Evolutionary conservation across 2,113 vertebrate genomes (phyloP).

Genomic region (Naja naja): DNA sequence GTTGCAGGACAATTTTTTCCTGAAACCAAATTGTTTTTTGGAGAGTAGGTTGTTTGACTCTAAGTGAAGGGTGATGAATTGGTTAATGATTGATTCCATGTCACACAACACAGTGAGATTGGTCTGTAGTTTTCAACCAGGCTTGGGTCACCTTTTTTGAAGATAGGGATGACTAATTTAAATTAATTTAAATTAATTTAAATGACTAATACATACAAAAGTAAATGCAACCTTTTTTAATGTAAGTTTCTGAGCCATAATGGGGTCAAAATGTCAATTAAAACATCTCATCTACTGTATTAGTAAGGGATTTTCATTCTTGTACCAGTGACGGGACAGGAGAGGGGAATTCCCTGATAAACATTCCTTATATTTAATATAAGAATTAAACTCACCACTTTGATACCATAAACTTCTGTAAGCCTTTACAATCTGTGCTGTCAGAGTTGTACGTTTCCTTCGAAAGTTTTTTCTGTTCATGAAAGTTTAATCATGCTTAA

Average conservation of each 20-base stretch:
- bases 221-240: neutral
- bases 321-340: neutral
- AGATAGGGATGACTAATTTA: too few relatives aligned
- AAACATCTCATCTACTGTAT: neutral
- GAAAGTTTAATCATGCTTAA: neutral
- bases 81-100: too few relatives aligned
- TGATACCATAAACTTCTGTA: neutral
- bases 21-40: too few relatives aligned
- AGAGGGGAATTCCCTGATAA: neutral
- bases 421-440: neutral
- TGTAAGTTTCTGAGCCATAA: neutral
- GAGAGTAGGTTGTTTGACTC: too few relatives aligned
- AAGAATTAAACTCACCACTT: neutral
- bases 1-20: too few relatives aligned
- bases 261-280: neutral
- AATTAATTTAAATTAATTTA: too few relatives aligned
- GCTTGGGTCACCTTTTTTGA: too few relatives aligned
- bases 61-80: too few relatives aligned
- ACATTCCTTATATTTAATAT: neutral
- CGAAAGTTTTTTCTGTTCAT: neutral
- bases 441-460: neutral
- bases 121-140: too few relatives aligned
- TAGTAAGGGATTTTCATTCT: neutral
- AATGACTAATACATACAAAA: neutral
- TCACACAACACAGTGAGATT: too few relatives aligned